A percentile compares a stretch with the other conserved stretches of the same genome.
phyloP scores from a whole-genome alignment of 2,888 invertebrate species.

The Timandra comae region DNA sequence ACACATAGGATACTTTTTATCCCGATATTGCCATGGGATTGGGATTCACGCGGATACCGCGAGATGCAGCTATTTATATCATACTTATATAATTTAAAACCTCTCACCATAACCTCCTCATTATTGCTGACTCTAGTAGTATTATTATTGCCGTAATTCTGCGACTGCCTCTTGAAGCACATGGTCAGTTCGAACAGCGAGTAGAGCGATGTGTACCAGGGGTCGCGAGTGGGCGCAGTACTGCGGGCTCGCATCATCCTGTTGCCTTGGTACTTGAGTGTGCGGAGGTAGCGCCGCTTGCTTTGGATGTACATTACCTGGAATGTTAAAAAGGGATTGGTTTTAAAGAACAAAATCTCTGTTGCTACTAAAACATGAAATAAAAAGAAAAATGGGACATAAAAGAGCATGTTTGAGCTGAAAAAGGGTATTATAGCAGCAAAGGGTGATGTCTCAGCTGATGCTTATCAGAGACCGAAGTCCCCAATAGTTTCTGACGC shows the following conservation, averaged over 20 bases:
- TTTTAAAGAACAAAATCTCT: too few species aligned
- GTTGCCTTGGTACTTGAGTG: constrained; percentile 70
- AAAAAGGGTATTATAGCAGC: too few species aligned
- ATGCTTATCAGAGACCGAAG: too few species aligned
- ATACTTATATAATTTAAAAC: constrained; percentile 4
- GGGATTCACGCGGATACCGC: too few species aligned
- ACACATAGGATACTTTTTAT: too few species aligned
- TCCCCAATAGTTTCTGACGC: too few species aligned
- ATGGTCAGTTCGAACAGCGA: constrained; percentile 52
- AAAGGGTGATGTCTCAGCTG: too few species aligned
- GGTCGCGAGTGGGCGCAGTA: constrained; percentile 16
- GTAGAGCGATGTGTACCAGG: constrained; percentile 42
- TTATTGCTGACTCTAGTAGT: constrained; percentile 45
- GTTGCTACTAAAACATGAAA: too few species aligned
- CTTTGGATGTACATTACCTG: constrained; percentile 74
- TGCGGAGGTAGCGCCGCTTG: constrained; percentile 68
- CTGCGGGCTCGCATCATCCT: constrained; percentile 52
- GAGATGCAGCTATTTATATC: too few species aligned
- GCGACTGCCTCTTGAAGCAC: constrained; percentile 47
- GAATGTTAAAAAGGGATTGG: neutral
- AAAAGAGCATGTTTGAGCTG: neutral
- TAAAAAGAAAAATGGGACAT: too few species aligned
- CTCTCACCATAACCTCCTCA: constrained; percentile 59
- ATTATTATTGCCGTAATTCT: constrained; percentile 53
- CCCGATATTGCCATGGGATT: too few species aligned